phyloP scores from a whole-genome alignment of 2,797 vertebrate genomes.

The Chaetophractus vellerosus region DNA sequence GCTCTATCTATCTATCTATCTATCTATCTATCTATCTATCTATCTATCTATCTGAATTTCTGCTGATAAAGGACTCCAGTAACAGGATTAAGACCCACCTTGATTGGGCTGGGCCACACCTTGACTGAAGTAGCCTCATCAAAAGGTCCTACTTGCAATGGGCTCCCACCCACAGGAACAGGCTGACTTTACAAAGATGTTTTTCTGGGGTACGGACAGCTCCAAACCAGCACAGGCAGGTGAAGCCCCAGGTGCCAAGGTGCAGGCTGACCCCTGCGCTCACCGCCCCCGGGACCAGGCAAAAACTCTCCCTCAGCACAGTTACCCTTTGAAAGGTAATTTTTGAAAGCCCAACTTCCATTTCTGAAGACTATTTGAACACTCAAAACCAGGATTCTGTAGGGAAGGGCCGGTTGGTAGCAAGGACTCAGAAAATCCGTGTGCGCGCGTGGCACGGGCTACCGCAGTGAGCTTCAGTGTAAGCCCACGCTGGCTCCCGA shows the following conservation, averaged over 20 bases:
- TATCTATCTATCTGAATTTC: no score
- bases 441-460: neutral
- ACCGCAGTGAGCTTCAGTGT: neutral
- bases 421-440: neutral
- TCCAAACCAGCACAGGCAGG: slow-evolving; percentile 43
- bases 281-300: slow-evolving; percentile 68
- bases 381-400: neutral
- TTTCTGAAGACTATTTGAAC: neutral
- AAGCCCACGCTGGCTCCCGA: neutral
- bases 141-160: no score
- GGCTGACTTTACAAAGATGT: no score
- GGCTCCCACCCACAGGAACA: no score
- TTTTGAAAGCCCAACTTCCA: neutral
- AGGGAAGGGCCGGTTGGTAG: neutral
- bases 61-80: no score
- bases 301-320: slow-evolving; percentile 34
- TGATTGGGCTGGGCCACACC: no score
- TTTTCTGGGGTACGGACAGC: no score
- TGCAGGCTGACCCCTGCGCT: slow-evolving; percentile 77
- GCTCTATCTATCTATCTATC: no score
- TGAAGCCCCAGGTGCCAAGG: slow-evolving; percentile 83
- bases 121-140: no score
- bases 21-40: no score
- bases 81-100: no score
- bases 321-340: neutral